Percentiles rank a stretch among this genome's conserved stretches.
phyloP scores from a whole-genome alignment of 2,113 vertebrate genomes.

The Monopterus albus region DNA sequence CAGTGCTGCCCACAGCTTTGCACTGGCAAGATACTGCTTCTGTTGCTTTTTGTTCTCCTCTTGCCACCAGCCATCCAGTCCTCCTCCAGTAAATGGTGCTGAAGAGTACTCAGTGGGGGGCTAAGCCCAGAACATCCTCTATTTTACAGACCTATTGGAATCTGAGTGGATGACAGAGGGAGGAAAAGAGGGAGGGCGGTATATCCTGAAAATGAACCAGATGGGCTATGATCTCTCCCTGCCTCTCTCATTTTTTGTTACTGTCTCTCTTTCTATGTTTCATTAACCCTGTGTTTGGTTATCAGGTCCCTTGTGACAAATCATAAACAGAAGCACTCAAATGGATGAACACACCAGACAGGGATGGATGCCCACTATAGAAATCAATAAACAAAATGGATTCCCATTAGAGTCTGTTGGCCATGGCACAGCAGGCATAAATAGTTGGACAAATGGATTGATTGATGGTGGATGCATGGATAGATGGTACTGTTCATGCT shows the following conservation, averaged over 20 bases:
- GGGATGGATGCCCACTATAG: conserved; percentile 23
- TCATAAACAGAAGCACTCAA: conserved; percentile 41
- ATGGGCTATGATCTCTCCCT: conserved; percentile 35
- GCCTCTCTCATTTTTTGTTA: conserved; percentile 13
- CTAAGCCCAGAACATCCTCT: conserved; percentile 74
- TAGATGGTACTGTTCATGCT: neutral
- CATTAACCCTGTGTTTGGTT: conserved; percentile 31
- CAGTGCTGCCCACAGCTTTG: conserved; percentile 65
- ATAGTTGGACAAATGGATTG: conserved; percentile 14
- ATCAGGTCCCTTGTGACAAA: conserved; percentile 42
- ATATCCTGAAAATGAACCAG: conserved; percentile 46
- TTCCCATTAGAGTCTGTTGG: conserved; percentile 40
- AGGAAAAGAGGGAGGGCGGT: conserved; percentile 8
- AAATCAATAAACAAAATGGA: conserved; percentile 59
- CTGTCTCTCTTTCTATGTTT: conserved; percentile 10
- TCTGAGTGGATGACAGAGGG: conserved; percentile 52
- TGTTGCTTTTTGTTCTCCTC: conserved; percentile 64
- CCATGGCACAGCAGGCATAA: conserved; percentile 11
- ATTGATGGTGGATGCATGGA: conserved; percentile 5
- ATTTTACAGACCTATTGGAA: conserved; percentile 67
- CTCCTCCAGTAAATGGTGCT: conserved; percentile 69
- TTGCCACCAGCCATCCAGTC: conserved; percentile 57
- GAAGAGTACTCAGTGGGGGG: conserved; percentile 63
- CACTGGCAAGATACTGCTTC: conserved; percentile 51
- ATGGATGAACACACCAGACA: neutral